Base-by-base conservation (phyloP, 2,113 vertebrate genomes). In the Anser brachyrhynchus region DNA sequence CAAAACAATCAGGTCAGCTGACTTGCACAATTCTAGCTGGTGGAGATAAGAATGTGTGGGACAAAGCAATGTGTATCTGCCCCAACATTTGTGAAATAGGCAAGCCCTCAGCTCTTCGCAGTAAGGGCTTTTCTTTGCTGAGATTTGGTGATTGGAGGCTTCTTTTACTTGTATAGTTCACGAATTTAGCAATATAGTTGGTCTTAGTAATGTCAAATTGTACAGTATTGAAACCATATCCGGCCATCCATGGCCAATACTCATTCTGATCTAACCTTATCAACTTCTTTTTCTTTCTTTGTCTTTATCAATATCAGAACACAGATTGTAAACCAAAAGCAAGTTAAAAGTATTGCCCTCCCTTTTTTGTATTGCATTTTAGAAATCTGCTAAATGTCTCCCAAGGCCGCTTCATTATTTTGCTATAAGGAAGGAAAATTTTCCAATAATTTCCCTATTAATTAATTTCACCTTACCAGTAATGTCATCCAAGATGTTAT, bases 11-110 rank as follows among this genome's bases (percentile, higher is more conserved):
- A 19, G 23, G 35, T 7, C 51, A 55, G 33, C 46, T 81, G 65
- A 26, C 92, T 89, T 92, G 46, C 86, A 77, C 72, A 95, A 41
- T 37, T 12, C 13, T 31, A 65, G 11, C 64, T 71, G 26, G n/a
- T 41, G 59, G 46, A 76, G 79, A 73, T 80, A 39, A 88, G 35
- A 59, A 35, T 21, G 29, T 46, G 67, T 92, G 75, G 44, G 58
- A 70, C 70, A 58, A 74, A 74, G 61, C 39, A 29, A 61, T 0
- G 0, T 12, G 31, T 12, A 35, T 70, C 65, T 71, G 31, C 54
- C 51, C 19, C n/a, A 35, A 7, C 0, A 1, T 65, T 75, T 88
- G 58, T 83, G 92, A 85, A 92, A 83, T 0, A 33, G 18, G 5
- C 39, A 69, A 43, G n/a, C 78, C 21, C 3, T 75, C 57, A 51